Conservation (phyloP, 1,140 invertebrate genomes). For the Euschistus heros region DNA sequence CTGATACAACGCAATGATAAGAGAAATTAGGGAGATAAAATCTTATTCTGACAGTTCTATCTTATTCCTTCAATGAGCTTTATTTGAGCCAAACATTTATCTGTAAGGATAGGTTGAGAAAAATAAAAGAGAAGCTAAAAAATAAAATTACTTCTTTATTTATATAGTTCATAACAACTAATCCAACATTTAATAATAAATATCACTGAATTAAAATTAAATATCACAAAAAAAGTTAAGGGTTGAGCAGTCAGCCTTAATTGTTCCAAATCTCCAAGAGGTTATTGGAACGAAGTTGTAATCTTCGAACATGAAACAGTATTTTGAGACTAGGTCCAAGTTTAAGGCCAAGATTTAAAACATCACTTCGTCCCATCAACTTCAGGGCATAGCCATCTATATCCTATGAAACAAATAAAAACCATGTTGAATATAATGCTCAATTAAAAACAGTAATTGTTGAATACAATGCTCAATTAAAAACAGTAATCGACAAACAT, state of each 20-base stretch:
- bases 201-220: neutral
- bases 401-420: neutral
- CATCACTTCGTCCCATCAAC: neutral
- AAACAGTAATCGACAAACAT: no score
- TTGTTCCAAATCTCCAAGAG: neutral
- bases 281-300: neutral
- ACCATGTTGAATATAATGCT: no score
- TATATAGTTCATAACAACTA: neutral
- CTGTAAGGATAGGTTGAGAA: neutral
- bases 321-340: neutral
- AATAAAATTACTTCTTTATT: neutral
- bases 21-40: no score
- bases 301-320: neutral
- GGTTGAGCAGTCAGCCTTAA: neutral
- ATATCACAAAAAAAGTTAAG: neutral
- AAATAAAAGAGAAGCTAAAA: neutral
- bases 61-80: neutral
- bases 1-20: no score
- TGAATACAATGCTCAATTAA: no score
- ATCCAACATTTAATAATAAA: neutral
- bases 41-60: neutral
- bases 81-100: neutral
- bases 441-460: no score
- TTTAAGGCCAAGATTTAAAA: neutral
- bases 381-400: neutral